Evolutionary conservation across 2,797 vertebrate genomes (phyloP).

Genomic region (Xenops minutus): DNA sequence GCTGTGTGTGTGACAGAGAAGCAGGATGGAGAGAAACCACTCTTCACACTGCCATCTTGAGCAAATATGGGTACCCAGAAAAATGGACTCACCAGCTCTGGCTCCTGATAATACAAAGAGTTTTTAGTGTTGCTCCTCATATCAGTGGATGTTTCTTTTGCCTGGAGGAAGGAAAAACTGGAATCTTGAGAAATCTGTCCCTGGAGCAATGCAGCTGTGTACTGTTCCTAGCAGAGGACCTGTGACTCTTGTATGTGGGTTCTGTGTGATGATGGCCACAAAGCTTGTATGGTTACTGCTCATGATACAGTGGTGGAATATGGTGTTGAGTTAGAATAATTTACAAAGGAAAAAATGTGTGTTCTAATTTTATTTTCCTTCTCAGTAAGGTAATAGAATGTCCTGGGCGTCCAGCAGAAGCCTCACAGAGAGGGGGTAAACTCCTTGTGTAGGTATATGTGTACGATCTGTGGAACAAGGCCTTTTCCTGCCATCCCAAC

Average conservation of each 20-base stretch:
- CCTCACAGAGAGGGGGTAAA: neutral
- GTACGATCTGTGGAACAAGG: neutral
- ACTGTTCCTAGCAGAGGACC: neutral
- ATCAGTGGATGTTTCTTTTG: neutral
- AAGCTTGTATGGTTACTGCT: neutral
- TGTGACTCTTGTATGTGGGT: neutral
- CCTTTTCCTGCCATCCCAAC: neutral
- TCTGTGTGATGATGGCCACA: neutral
- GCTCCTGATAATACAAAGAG: neutral
- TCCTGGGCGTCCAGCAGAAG: neutral
- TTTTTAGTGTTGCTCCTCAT: neutral
- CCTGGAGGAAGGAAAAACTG: neutral
- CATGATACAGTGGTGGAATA: neutral
- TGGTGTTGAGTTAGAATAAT: neutral
- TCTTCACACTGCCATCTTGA: neutral
- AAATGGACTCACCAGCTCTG: neutral
- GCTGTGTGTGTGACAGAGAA: neutral
- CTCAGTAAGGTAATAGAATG: neutral
- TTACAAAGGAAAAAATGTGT: neutral
- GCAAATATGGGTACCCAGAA: neutral
- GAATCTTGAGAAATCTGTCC: neutral
- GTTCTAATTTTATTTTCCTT: neutral
- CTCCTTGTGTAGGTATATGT: neutral
- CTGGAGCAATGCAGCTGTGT: neutral
- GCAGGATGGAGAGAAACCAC: neutral